Evolutionary conservation across 2,797 vertebrate genomes (phyloP), one percentile per base, ranked within the genome.

Genomic region (Pelochelys cantorii): DNA sequence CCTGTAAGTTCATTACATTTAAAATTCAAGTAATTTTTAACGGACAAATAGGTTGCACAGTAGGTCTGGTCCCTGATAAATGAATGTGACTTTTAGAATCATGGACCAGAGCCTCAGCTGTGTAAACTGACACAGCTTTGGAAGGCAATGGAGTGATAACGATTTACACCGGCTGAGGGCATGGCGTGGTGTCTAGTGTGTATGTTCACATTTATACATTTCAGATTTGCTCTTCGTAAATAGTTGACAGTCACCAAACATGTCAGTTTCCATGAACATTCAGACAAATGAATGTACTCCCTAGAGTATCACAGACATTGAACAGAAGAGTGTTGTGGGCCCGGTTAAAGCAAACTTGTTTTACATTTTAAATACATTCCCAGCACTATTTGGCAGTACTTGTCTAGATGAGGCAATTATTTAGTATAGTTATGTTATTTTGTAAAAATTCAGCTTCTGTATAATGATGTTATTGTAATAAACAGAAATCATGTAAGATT

Each of bases 401-500:
- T 37, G 91, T 93, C 86, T 65, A 90, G 22, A 71, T 60, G 5
- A 59, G 79, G 1, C 14, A 85, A 31, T 4, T 53, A 11, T 79
- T 11, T 11, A 75, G 13, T 27, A 80, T 20, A 20, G 25, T 37
- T 3, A 54, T 54, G 2, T 0, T 56, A 31, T 80, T 84, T 90
- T 37, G 14, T 48, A 25, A 92, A 59, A 90, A 59, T 53, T 34
- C 31, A 1, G 60, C 5, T 31, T 80, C 42, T 14, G 11, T 59
- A 34, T 57, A 1, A 34, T 55, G 82, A 18, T 0, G 1, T 87
- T 88, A 29, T 0, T 1, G 8, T 77, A 85, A 27, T 37, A 62
- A 71, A 9, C 42, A 48, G 13, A 71, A 92, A 79, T 48, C 1
- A 52, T 0, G 31, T 59, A 83, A 1, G 5, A 78, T 52, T 90